A percentile compares a stretch with the other conserved stretches of the same genome.
phyloP scores from a whole-genome alignment of 1,140 invertebrate species.

The Drosophila lacteicornis region DNA sequence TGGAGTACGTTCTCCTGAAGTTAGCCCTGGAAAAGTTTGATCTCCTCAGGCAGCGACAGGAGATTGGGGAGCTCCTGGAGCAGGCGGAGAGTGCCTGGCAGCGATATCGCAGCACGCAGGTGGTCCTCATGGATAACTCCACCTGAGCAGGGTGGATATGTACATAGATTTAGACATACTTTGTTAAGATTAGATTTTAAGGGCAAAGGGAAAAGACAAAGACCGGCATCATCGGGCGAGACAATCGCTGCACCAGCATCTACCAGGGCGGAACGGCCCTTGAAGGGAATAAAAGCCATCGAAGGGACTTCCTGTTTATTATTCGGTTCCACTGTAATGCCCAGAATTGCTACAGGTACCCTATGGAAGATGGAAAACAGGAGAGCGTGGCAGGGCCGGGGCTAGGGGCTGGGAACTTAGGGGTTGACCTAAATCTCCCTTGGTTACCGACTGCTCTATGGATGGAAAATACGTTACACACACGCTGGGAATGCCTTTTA shows the following conservation, averaged over 20 bases:
- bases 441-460: constrained; percentile 2
- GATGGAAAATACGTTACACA: constrained; percentile 63
- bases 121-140: constrained; percentile 47
- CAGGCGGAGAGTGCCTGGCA: constrained; percentile 47
- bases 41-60: constrained; percentile 37
- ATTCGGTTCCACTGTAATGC: constrained; percentile 54
- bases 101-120: constrained; percentile 50
- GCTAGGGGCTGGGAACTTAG: constrained; percentile 1
- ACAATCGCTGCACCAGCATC: constrained; percentile 42
- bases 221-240: constrained; percentile 23
- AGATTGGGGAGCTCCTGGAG: constrained; percentile 45
- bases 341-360: constrained; percentile 63
- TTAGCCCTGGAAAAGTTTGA: constrained; percentile 63
- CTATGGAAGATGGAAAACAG: neutral
- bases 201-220: constrained; percentile 26
- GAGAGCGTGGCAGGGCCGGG: neutral
- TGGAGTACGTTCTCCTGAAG: constrained; percentile 69
- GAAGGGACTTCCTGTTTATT: constrained; percentile 64
- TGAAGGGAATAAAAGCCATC: constrained; percentile 32
- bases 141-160: constrained; percentile 19
- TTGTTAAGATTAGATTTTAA: constrained; percentile 11
- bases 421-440: constrained; percentile 59
- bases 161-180: constrained; percentile 3
- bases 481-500: constrained; percentile 41
- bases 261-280: constrained; percentile 25